Evolutionary conservation across 2,888 invertebrate species (phyloP), one percentile per base, ranked within the genome.

Genomic region (Drymonia ruficornis): DNA sequence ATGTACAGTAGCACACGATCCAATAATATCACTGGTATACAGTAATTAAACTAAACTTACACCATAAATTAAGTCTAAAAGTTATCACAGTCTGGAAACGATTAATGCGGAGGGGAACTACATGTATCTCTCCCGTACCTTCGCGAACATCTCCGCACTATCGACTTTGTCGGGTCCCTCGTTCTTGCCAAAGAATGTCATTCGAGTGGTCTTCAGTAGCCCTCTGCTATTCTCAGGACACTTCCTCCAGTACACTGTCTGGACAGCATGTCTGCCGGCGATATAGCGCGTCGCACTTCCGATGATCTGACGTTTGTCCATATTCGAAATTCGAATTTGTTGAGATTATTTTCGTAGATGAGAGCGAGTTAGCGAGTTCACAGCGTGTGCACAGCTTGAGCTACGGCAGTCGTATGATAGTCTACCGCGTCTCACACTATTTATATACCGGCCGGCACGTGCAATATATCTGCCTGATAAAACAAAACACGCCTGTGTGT

Each of bases 201-300:
- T 93, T 68, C 90, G 94, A 7, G 94, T 93, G 11, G 94, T 94
- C 75, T 91, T 94, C 52, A 94, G 72, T 54, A 94, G 86, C 11
- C 92, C 93, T 34, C 91, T 93, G 62, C 85, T 87, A 29, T 80
- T 81, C 38, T 86, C 90, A 6, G 93, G 89, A 0, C 89, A 83
- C 44, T 94, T 93, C 71, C 96, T 92, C 96, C 96, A 96, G 74
- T 96, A 96, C 0, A 96, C 95, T 0, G 96, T 96, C 77, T 96
- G 96, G 19, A 96, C 94, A 1, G 96, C 96, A 73, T 96, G 95
- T 58, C 95, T 94, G 49, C 96, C 95, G 49, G 95, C 95, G 65
- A 96, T 95, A 81, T 95, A 96, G 55, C 96, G 94, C 18, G 95
- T 95, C 42, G 96, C 94, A 65, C 95, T 94, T 69, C 96, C 95